Base-by-base conservation (phyloP, 2,888 invertebrate species). In the Drosophila tripunctata region DNA sequence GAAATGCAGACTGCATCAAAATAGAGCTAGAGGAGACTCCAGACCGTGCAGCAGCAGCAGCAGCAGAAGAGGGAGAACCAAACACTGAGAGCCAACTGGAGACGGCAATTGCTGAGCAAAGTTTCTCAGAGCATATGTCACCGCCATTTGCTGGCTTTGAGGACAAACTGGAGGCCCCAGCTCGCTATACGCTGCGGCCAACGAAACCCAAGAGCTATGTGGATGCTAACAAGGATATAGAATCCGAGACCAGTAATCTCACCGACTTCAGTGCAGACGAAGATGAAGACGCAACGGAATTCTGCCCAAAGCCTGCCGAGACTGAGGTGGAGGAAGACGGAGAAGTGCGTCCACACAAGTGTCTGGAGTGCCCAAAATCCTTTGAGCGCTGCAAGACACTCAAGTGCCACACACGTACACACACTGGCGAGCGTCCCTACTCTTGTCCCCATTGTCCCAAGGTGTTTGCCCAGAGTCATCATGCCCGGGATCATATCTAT, bases 371-470 rank as follows among this genome's bases (percentile, higher is more conserved):
- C 7, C 19, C 48, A 3, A 61, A 50, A 6, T 8, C 7, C 2
- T 67, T 67, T n/a, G 54, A 1, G 0, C 8, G 30, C 2, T 15
- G 5, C 6, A n/a, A 50, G 7, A 27, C 38, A 1, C 48, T 67
- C 0, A 10, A 27, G 19, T 17, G 10, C 1, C 52, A 68, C 8
- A 10, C 5, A 4, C 67, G 62, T n/a, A 62, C 22, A 0, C 51
- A 67, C 12, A 56, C 62, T 1, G 67, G 62, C 1, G 61, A 50
- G 17, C 62, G 67, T 12, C 50, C 45, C 0, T 67, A 38, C 10
- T 14, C 35, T 8, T 68, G 67, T 30, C 51, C 67, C 3, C 31
- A 43, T 10, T 67, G 67, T 5, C 51, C 62, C 12, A 55, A 43
- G 14, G 12, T 30, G 2, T 67, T 67, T 17, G 14, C 41, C 5